Base-by-base conservation (phyloP, 2,888 invertebrate genomes). In the Sicus ferrugineus region DNA sequence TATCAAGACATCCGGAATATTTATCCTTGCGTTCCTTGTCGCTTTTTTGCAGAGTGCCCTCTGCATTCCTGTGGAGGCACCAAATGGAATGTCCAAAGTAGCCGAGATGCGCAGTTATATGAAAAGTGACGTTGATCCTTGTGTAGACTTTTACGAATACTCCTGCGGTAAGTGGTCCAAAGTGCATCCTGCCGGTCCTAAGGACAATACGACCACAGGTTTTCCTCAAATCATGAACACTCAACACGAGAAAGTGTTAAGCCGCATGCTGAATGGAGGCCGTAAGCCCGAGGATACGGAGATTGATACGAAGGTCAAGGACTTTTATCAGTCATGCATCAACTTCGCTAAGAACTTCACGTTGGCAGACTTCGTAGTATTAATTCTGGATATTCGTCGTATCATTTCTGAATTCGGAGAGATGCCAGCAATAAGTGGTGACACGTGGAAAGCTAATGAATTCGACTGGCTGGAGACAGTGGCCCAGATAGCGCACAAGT, bases 241-340 rank as follows among this genome's bases (percentile, higher is more conserved):
- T 0, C 76, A 74, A 0, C 61, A 82, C 2, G 72, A 79, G 48
- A 76, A 75, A 1, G 81, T 83, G 66, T 66, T 80, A 1, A 71
- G 70, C 3, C 42, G 59, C 0, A 66, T 79, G 64, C 69, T 83
- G 0, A 74, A 73, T 21, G 66, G 67, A 3, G 70, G 34, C 0
- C 23, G 59, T 5, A 72, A 75, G 31, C 7, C 48, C 0, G 52
- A 56, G 7, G 80, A 79, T 26, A 78, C 75, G 0, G 72, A 65
- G 0, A 78, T 78, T 31, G 85, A 81, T 38, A 73, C 65, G 16
- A 75, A 77, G 50, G 78, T 83, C 2, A 81, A 80, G 42, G 74
- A 77, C 62, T 84, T 82, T 31, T 84, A 78, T 67, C 75, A 76
- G 14, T 84, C 85, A 2, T 83, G 83, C 61, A 70, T 71, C 30